Evolutionary conservation across 2,888 invertebrate species (phyloP).

Genomic region (Cordilura impudica): DNA sequence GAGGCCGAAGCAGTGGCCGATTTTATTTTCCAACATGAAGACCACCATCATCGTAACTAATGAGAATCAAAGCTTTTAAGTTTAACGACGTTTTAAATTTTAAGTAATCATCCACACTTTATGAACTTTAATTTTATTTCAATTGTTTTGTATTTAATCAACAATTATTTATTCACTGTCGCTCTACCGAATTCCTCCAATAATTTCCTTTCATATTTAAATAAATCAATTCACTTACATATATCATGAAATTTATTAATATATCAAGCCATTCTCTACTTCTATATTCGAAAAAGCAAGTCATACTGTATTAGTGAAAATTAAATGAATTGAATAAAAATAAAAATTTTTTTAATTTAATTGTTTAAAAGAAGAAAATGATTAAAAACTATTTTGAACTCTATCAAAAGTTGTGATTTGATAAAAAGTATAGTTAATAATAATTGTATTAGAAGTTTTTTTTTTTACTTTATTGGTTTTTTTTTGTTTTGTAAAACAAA

Average conservation of each 20-base stretch:
- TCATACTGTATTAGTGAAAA: conserved; percentile 2
- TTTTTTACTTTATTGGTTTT: not conserved
- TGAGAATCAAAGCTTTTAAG: conserved; percentile 30
- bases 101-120: too few species aligned
- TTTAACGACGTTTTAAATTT: not conserved
- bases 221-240: not conserved
- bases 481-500: conserved; percentile 20
- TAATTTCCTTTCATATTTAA: not conserved
- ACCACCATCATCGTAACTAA: conserved; percentile 19
- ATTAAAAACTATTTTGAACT: conserved; percentile 22
- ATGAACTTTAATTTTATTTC: not conserved
- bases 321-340: conserved; percentile 10
- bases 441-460: conserved; percentile 16
- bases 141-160: too few species aligned
- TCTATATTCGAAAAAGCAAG: not conserved
- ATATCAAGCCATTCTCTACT: not conserved
- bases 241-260: not conserved
- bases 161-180: not conserved
- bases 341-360: conserved; percentile 17
- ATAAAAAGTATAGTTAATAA: conserved; percentile 19
- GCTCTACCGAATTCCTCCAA: not conserved
- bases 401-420: conserved; percentile 29
- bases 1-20: conserved; percentile 74
- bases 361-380: not conserved
- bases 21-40: conserved; percentile 73